Percentiles rank a stretch among this genome's conserved stretches.
These are phyloP conservation scores for Sitta carolinensis DNA, from an alignment of 2,797 vertebrate genomes.

Conservation along the genomic window DNA sequence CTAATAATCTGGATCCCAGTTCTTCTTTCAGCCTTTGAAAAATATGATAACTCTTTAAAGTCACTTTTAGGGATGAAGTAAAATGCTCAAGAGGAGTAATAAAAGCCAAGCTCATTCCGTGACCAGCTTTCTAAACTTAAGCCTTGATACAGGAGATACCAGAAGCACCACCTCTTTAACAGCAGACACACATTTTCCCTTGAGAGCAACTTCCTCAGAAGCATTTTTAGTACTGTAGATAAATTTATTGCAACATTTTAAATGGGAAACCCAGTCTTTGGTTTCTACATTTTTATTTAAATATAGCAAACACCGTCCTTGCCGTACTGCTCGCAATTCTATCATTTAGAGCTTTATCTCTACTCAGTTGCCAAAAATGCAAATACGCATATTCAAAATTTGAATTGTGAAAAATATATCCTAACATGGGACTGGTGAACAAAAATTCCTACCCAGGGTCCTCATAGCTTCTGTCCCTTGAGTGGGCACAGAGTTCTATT, in stretches of 20 bases:
- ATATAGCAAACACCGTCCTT: not conserved
- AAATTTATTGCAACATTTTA: not conserved
- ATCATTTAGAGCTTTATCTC: not conserved
- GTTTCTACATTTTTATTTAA: not conserved
- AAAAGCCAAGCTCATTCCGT: not conserved
- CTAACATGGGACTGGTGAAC: not conserved
- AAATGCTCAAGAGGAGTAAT: not conserved
- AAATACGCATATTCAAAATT: not conserved
- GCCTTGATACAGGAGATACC: not conserved
- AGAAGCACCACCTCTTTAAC: not conserved
- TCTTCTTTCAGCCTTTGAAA: not conserved
- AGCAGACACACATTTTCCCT: not conserved
- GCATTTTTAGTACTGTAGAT: not conserved
- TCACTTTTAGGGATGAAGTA: not conserved
- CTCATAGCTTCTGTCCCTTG: not conserved
- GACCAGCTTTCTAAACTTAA: not conserved
- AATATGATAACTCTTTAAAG: not conserved
- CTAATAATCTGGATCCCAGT: not conserved
- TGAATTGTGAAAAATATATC: not conserved
- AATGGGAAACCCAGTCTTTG: not conserved
- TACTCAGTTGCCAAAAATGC: not conserved
- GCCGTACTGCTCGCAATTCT: not conserved
- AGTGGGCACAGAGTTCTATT: rapidly evolving
- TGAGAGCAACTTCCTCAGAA: not conserved
- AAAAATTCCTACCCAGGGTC: not conserved